A percentile compares a stretch with the other conserved stretches of the same genome.
Conservation (phyloP, 1,140 invertebrate species). For the Eumeta japonica region DNA sequence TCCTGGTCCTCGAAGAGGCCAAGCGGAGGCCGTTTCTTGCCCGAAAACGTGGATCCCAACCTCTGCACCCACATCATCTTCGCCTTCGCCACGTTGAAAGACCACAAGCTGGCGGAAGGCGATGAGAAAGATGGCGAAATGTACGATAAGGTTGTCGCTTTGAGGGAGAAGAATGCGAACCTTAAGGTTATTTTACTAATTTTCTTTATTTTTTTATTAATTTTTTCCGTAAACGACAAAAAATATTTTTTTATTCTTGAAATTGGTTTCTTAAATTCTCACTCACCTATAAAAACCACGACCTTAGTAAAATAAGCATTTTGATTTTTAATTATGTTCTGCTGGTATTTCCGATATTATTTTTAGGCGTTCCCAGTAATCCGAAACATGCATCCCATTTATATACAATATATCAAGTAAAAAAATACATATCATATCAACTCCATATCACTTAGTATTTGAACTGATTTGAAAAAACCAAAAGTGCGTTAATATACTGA, state of each 20-base stretch:
- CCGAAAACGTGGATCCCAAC: conserved; percentile 81
- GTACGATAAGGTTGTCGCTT: conserved; percentile 77
- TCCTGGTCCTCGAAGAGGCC: conserved; percentile 91
- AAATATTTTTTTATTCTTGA: conserved; percentile 10
- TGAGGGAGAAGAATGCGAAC: conserved; percentile 87
- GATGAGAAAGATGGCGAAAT: conserved; percentile 80
- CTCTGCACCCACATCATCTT: conserved; percentile 93
- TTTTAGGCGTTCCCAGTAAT: no score
- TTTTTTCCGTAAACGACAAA: no score
- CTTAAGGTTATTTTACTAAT: conserved; percentile 66
- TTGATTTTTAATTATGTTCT: no score
- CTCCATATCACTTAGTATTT: no score
- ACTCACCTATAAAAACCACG: no score
- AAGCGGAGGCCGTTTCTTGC: conserved; percentile 80
- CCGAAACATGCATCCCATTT: no score
- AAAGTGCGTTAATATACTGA: no score
- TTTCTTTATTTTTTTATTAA: conserved; percentile 7
- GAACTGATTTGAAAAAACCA: no score
- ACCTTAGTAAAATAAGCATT: no score
- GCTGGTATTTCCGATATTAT: no score
- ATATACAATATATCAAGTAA: no score
- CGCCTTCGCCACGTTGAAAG: conserved; percentile 86
- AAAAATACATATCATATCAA: no score
- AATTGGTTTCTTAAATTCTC: background rate
- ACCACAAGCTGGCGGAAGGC: conserved; percentile 74